Conservation (phyloP, 1,140 invertebrate genomes). For the Drosophila grimshawi region DNA sequence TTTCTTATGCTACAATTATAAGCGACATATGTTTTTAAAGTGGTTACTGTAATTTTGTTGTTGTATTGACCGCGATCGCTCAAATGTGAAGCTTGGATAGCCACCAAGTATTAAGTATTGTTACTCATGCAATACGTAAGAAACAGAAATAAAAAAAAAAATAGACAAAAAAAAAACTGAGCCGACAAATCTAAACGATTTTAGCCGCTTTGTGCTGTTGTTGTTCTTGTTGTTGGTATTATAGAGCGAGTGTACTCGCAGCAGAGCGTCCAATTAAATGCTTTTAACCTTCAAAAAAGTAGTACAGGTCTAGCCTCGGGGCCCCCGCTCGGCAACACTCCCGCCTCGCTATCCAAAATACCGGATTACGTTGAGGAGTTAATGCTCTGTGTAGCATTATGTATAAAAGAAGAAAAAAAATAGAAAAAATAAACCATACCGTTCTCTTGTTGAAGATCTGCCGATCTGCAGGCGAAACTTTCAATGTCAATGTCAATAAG, state of each 20-base stretch:
- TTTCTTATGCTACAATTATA: slow-evolving; percentile 31
- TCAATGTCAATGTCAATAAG: slow-evolving; percentile 80
- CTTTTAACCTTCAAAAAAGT: slow-evolving; percentile 60
- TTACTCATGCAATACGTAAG: slow-evolving; percentile 49
- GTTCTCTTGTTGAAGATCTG: slow-evolving; percentile 50
- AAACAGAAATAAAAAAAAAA: slow-evolving; percentile 41
- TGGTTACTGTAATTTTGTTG: slow-evolving; percentile 1
- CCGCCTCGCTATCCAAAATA: slow-evolving; percentile 33
- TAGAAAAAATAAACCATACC: slow-evolving; percentile 1
- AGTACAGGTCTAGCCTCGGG: slow-evolving; percentile 55
- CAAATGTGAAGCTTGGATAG: slow-evolving; percentile 74
- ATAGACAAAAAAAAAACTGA: slow-evolving; percentile 2
- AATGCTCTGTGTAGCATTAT: slow-evolving; percentile 15
- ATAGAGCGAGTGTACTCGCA: slow-evolving; percentile 8
- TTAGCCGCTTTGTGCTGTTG: slow-evolving; percentile 16
- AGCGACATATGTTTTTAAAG: slow-evolving; percentile 15
- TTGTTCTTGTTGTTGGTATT: slow-evolving; percentile 1
- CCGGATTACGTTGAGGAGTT: slow-evolving; percentile 43
- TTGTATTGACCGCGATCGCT: slow-evolving; percentile 83
- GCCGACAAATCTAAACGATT: slow-evolving; percentile 41
- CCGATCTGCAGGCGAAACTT: slow-evolving; percentile 65
- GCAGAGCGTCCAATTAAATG: slow-evolving; percentile 45
- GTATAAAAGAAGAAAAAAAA: background rate
- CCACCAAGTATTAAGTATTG: background rate
- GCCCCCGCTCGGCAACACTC: slow-evolving; percentile 11